Conservation (phyloP, 2,113 vertebrate species). For the Protomyctophum bolini region DNA sequence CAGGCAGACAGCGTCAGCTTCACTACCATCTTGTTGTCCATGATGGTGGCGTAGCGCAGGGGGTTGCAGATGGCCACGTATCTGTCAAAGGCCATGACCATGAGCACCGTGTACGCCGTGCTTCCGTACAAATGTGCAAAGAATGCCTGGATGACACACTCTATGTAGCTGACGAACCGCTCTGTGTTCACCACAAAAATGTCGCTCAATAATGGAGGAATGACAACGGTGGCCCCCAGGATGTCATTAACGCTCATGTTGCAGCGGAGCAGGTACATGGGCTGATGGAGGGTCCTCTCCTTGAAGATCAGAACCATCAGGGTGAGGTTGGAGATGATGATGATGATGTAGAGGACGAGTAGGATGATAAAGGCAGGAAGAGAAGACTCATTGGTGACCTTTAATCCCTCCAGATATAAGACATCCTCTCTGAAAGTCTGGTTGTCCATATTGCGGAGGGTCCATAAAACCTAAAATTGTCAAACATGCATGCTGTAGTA, state of each 20-base stretch:
- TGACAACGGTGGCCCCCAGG: constrained; percentile 37
- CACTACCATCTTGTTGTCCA: constrained; percentile 58
- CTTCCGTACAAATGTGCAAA: constrained; percentile 46
- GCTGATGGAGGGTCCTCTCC: constrained; percentile 65
- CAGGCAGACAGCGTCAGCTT: constrained; percentile 55
- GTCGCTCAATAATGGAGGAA: constrained; percentile 58
- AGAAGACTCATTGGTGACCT: constrained; percentile 22
- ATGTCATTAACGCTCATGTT: constrained; percentile 68
- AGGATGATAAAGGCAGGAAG: constrained; percentile 47
- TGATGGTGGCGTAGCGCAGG: constrained; percentile 55
- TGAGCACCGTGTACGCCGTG: constrained; percentile 56
- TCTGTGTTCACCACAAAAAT: constrained; percentile 6
- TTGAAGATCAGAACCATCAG: constrained; percentile 50
- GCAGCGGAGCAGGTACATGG: constrained; percentile 74
- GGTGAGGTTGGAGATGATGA: constrained; percentile 51
- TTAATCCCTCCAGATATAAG: constrained; percentile 59
- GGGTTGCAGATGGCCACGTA: constrained; percentile 73
- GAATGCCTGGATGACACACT: constrained; percentile 69
- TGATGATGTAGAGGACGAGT: constrained; percentile 59
- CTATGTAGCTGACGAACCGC: constrained; percentile 40
- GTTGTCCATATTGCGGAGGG: constrained; percentile 58
- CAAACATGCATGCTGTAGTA: neutral
- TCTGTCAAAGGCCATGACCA: constrained; percentile 74
- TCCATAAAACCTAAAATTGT: neutral
- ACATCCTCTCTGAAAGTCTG: constrained; percentile 16